Conservation (phyloP, 2,797 vertebrate species). For the Amniataba percoides region DNA sequence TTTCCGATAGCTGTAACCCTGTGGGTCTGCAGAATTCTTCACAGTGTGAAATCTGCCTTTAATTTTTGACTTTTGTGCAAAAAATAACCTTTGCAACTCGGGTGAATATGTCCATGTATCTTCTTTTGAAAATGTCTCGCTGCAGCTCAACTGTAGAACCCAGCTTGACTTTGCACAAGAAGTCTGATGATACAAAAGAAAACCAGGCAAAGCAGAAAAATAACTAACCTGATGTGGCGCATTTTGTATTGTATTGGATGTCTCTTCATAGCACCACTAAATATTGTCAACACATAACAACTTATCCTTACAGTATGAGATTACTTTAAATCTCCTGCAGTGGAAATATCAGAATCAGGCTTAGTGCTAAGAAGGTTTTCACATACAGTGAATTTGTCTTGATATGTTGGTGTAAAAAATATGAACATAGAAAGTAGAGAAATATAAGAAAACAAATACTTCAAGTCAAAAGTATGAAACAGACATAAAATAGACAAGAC, state of each 20-base stretch:
- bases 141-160: constrained; percentile 1
- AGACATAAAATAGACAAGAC: too few species aligned
- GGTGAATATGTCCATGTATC: not conserved
- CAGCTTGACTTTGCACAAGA: not conserved
- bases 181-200: constrained; percentile 1
- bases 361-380: too few species aligned
- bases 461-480: too few species aligned
- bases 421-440: too few species aligned
- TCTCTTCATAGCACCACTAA: constrained; percentile 13
- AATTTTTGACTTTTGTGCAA: constrained; percentile 4
- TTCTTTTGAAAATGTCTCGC: constrained; percentile 17
- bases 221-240: not conserved
- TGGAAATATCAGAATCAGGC: not conserved
- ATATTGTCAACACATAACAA: constrained; percentile 3
- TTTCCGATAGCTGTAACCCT: constrained; percentile 21
- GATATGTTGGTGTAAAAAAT: too few species aligned
- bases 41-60: constrained; percentile 5
- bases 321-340: not conserved
- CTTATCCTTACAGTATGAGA: not conserved
- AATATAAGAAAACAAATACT: too few species aligned
- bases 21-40: constrained; percentile 8
- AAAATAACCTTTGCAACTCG: not conserved
- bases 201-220: constrained; percentile 19
- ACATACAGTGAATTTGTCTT: too few species aligned
- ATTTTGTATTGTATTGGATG: constrained; percentile 7